Conservation (phyloP, 2,797 vertebrate species). For the Gymnopithys bicolor region DNA sequence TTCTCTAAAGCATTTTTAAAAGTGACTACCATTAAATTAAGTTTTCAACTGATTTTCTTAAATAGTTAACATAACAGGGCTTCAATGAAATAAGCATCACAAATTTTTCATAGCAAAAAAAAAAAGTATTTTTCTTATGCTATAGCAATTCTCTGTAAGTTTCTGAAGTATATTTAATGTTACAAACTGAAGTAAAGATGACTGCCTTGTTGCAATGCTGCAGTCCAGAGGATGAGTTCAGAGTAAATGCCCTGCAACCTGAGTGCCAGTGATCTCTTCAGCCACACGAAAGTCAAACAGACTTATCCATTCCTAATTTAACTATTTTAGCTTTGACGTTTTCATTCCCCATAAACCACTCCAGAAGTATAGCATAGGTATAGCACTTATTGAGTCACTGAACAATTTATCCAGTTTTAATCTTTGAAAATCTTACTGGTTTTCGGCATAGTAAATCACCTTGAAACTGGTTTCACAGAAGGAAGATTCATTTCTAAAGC, state of each 20-base stretch:
- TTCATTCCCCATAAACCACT: background rate
- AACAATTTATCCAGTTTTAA: background rate
- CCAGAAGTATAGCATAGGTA: background rate
- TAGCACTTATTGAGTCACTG: background rate
- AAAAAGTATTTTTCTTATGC: background rate
- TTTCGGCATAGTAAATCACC: background rate
- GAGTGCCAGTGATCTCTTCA: background rate
- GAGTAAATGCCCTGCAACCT: background rate
- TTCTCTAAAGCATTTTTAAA: background rate
- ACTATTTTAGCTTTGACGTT: background rate
- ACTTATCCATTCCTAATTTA: background rate
- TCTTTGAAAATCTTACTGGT: background rate
- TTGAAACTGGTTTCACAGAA: background rate
- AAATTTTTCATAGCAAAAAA: background rate
- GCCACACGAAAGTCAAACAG: background rate
- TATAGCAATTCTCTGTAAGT: background rate
- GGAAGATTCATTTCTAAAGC: background rate
- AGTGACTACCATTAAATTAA: background rate
- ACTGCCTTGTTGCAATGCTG: background rate
- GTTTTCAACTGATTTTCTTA: background rate
- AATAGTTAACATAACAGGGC: background rate
- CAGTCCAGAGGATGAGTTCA: background rate
- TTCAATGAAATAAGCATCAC: background rate
- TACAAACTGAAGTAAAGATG: background rate
- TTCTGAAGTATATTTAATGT: background rate